These are phyloP conservation scores for Cassiopea xamachana DNA, from an alignment of 30 jellyfish, hydroid and myxozoan genomes.

Conservation along the genomic window DNA sequence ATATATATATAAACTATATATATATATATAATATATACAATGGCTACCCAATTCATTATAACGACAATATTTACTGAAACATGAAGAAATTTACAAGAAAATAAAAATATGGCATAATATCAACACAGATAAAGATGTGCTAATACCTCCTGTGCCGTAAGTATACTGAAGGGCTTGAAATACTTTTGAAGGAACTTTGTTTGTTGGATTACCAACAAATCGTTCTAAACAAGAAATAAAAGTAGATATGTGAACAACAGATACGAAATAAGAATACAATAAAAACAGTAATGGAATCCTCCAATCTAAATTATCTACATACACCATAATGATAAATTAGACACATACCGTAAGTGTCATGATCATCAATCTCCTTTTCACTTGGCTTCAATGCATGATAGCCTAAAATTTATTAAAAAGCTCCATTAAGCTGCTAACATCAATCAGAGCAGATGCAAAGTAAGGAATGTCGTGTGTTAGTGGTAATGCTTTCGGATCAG, in stretches of 20 bases:
- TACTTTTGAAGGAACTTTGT: conserved; percentile 65
- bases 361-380: not conserved
- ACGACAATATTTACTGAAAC: no score
- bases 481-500: no score
- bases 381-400: conserved; percentile 6
- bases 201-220: conserved; percentile 50
- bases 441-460: not conserved
- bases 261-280: no score
- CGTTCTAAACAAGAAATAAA: conserved; percentile 35
- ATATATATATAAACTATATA: no score
- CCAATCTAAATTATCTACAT: no score
- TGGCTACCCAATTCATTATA: no score
- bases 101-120: not conserved
- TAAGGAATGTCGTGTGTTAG: not conserved
- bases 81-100: not conserved
- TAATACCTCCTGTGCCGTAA: conserved; percentile 7
- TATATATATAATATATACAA: no score
- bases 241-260: no score
- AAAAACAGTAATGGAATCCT: no score
- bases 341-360: not conserved
- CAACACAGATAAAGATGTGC: not conserved
- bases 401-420: not conserved
- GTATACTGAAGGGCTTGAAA: conserved; percentile 68
- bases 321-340: no score
- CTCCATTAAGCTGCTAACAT: not conserved